Evolutionary conservation across 37 sponge, comb jelly and placozoan species (phyloP).

Genomic region (Halisarca cf. caerulea): DNA sequence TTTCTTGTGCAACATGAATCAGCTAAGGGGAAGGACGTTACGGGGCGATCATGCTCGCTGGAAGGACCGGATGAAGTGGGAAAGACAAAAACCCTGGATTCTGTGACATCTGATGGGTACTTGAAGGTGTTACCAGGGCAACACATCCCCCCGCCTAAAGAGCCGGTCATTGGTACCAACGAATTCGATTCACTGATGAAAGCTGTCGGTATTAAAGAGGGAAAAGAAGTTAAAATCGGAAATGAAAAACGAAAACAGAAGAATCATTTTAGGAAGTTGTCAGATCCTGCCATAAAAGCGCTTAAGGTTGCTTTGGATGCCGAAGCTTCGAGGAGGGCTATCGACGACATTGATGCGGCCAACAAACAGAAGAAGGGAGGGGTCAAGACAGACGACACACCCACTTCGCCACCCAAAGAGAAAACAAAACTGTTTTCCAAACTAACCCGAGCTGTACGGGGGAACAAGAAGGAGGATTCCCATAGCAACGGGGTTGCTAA

Average conservation of each 20-base stretch:
- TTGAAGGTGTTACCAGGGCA: constrained; percentile 14
- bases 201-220: not conserved
- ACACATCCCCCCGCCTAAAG: not conserved
- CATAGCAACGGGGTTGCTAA: not conserved
- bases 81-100: not conserved
- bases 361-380: not conserved
- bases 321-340: not conserved
- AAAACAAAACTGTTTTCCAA: not conserved
- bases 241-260: not conserved
- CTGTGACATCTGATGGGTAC: not conserved
- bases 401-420: not conserved
- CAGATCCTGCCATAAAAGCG: constrained; percentile 6
- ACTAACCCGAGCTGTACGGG: constrained; percentile 6
- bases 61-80: too few relatives aligned
- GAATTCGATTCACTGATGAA: not conserved
- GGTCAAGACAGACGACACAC: not conserved
- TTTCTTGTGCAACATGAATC: not conserved
- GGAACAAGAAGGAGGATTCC: constrained; percentile 2
- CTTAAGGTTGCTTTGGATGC: constrained; percentile 17
- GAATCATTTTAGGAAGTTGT: not conserved
- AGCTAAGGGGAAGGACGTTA: not conserved
- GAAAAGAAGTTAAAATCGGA: not conserved
- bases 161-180: not conserved
- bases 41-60: not conserved
- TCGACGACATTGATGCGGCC: not conserved